These are phyloP conservation scores for Mallateleia sp. DNA, from an alignment of 2,888 invertebrate species.

Conservation along the genomic window DNA sequence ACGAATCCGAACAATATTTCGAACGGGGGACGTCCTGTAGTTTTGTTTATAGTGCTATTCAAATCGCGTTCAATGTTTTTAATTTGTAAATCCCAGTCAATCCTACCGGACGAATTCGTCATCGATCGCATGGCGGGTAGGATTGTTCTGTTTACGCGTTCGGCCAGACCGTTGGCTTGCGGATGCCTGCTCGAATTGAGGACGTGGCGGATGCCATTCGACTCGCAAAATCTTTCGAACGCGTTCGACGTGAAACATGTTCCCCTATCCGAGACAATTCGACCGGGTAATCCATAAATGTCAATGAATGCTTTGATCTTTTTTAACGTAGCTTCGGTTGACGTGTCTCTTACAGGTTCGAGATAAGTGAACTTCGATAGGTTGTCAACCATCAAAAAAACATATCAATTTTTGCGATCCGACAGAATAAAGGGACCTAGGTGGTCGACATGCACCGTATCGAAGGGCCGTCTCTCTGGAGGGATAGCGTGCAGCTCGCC, in stretches of 20 bases:
- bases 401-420: conserved; percentile 58
- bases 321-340: conserved; percentile 18
- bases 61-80: conserved; percentile 11
- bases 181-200: too few relatives aligned
- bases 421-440: conserved; percentile 68
- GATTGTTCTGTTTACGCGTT: conserved; percentile 44
- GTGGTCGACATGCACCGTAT: conserved; percentile 69
- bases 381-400: conserved; percentile 70
- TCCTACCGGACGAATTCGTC: neutral
- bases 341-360: conserved; percentile 58
- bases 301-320: conserved; percentile 60
- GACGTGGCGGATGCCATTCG: conserved; percentile 38
- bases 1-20: conserved; percentile 35
- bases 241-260: conserved; percentile 62
- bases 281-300: conserved; percentile 56
- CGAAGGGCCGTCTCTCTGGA: conserved; percentile 74
- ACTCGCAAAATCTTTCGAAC: conserved; percentile 61
- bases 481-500: conserved; percentile 77
- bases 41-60: neutral
- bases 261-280: conserved; percentile 69
- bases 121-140: neutral
- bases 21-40: neutral
- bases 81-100: conserved; percentile 9
- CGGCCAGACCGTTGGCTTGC: conserved; percentile 51
- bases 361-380: conserved; percentile 71